phyloP scores from a whole-genome alignment of 2,888 invertebrate species.

The Cephonodes hylas region DNA sequence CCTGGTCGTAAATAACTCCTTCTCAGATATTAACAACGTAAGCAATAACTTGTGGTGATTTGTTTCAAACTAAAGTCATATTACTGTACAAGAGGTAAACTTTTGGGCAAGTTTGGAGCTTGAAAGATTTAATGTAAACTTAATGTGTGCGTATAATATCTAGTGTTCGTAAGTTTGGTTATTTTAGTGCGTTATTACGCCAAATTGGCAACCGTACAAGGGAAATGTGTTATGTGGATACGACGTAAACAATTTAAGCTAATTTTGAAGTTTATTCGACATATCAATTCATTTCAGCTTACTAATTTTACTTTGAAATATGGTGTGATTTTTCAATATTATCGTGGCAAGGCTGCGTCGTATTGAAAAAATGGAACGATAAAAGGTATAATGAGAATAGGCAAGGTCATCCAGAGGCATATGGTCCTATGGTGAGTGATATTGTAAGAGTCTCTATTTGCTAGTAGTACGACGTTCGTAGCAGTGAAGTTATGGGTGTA shows the following conservation, averaged over 20 bases:
- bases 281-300: background rate
- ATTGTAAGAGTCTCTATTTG: too few relatives aligned
- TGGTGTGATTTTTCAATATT: too few relatives aligned
- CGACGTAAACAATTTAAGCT: background rate
- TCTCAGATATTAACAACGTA: background rate
- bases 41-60: background rate
- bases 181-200: background rate
- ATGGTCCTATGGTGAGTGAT: too few relatives aligned
- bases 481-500: too few relatives aligned
- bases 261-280: background rate
- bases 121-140: background rate
- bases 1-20: background rate
- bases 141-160: background rate
- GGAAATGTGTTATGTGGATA: background rate
- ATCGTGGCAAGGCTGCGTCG: too few relatives aligned
- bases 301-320: too few relatives aligned
- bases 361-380: too few relatives aligned
- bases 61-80: background rate
- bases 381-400: too few relatives aligned
- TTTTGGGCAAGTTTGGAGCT: background rate
- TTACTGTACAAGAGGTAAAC: background rate
- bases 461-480: too few relatives aligned
- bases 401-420: too few relatives aligned
- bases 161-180: background rate
- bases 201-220: constrained; percentile 3